A percentile compares a stretch with the other conserved stretches of the same genome.
phyloP scores from a whole-genome alignment of 2,113 vertebrate genomes.

The Turdus rufiventris region DNA sequence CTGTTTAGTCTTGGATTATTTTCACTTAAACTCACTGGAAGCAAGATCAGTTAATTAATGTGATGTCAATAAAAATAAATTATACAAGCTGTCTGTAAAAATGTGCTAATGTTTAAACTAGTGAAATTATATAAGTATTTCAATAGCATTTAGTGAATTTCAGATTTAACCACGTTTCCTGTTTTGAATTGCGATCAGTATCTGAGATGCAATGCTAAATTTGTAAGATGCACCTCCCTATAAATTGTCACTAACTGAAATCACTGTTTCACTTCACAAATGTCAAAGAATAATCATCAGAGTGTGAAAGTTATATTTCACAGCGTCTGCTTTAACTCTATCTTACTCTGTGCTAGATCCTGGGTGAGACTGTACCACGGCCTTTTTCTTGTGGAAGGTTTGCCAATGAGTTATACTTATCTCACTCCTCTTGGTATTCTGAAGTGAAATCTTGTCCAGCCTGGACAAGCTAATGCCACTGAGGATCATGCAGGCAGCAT shows the following conservation, averaged over 20 bases:
- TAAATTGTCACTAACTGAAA: conserved; percentile 55
- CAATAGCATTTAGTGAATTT: neutral
- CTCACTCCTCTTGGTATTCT: neutral
- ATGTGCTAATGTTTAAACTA: neutral
- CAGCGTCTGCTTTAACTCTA: neutral
- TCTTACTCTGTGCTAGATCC: conserved; percentile 26
- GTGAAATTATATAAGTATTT: conserved; percentile 30
- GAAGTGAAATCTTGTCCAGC: neutral
- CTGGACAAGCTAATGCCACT: neutral
- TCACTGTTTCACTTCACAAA: conserved; percentile 54
- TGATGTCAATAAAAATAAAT: conserved; percentile 3
- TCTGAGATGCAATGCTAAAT: conserved; percentile 36
- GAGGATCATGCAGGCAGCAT: neutral
- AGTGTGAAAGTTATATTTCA: conserved; percentile 55
- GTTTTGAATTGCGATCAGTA: conserved; percentile 6
- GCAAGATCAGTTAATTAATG: neutral
- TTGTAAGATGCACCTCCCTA: conserved; percentile 5
- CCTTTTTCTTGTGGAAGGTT: neutral
- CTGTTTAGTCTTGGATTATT: neutral
- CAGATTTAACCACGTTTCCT: conserved; percentile 34
- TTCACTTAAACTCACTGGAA: neutral
- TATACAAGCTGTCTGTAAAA: neutral
- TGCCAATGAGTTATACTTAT: neutral
- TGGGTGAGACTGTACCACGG: neutral
- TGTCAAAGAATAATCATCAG: conserved; percentile 42